phyloP scores from a whole-genome alignment of 1,140 invertebrate species.

The Drosophila sulfurigaster region DNA sequence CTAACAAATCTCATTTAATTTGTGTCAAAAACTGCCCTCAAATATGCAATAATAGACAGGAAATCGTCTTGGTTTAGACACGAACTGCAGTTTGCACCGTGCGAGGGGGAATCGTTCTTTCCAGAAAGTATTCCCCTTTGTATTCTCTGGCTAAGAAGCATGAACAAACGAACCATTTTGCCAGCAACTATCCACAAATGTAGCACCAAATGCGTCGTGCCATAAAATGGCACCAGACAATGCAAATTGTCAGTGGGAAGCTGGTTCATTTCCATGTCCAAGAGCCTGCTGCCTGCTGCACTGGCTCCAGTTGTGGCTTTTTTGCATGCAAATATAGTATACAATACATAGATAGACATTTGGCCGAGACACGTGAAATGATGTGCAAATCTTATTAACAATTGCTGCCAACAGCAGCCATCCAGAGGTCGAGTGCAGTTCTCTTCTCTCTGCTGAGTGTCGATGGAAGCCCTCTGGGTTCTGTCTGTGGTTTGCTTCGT shows the following conservation, averaged over 20 bases:
- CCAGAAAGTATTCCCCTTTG: not conserved
- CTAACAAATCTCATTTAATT: slow-evolving; percentile 59
- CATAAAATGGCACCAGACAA: slow-evolving; percentile 71
- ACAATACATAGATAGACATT: slow-evolving; percentile 56
- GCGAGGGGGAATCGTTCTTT: not conserved
- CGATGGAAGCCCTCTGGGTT: slow-evolving; percentile 3
- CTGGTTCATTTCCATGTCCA: not conserved
- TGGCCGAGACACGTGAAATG: slow-evolving; percentile 78
- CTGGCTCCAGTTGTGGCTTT: slow-evolving; percentile 66
- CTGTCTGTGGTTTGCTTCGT: not conserved
- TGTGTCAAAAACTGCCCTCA: slow-evolving; percentile 63
- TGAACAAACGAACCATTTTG: slow-evolving; percentile 30
- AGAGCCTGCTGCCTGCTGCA: slow-evolving; percentile 7
- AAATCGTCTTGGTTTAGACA: not conserved
- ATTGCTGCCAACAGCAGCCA: slow-evolving; percentile 71
- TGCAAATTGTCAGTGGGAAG: slow-evolving; percentile 47
- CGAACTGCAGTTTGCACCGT: not conserved
- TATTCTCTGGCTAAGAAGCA: slow-evolving; percentile 1
- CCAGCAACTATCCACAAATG: slow-evolving; percentile 51
- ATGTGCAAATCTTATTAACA: slow-evolving; percentile 82
- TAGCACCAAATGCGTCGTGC: slow-evolving; percentile 42
- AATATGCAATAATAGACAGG: slow-evolving; percentile 68
- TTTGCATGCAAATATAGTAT: slow-evolving; percentile 73
- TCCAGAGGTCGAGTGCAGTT: slow-evolving; percentile 26
- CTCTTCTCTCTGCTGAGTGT: not conserved